Conservation (phyloP, 2,113 vertebrate genomes). For the Manacus vitellinus region DNA sequence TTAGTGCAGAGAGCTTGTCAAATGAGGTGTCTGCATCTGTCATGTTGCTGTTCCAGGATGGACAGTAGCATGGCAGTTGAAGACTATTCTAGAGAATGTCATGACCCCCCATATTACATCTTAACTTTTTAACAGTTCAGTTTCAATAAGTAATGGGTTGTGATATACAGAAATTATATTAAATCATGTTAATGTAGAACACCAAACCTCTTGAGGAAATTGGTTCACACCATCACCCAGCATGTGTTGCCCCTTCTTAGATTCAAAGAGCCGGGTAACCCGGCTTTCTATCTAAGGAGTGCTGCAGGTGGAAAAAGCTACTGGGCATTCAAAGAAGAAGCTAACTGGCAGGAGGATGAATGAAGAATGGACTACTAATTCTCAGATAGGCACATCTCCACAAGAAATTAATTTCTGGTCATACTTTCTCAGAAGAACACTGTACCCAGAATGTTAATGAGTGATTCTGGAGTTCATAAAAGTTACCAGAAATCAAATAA, state of each 20-base stretch:
- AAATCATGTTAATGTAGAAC: not conserved
- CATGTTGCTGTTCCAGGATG: not conserved
- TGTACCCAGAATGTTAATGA: not conserved
- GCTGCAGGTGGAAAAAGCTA: not conserved
- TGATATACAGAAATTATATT: not conserved
- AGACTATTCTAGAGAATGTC: not conserved
- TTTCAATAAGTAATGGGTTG: not conserved
- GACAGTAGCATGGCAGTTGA: not conserved
- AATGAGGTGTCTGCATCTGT: not conserved
- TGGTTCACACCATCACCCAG: not conserved
- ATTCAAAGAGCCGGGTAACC: not conserved
- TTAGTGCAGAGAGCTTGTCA: not conserved
- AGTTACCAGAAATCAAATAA: not conserved
- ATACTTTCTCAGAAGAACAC: not conserved
- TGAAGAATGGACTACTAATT: not conserved
- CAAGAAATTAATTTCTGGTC: not conserved
- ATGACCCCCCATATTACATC: not conserved
- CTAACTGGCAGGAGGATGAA: not conserved
- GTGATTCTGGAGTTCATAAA: not conserved
- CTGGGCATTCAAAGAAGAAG: not conserved
- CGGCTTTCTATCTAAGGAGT: not conserved
- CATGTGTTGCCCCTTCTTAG: rapidly evolving
- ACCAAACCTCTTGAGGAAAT: not conserved
- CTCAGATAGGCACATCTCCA: not conserved
- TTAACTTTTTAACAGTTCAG: not conserved